Evolutionary conservation across 2,888 invertebrate genomes (phyloP), one percentile per base, ranked within the genome.

Genomic region (Sinopyrophorus schimmeli): DNA sequence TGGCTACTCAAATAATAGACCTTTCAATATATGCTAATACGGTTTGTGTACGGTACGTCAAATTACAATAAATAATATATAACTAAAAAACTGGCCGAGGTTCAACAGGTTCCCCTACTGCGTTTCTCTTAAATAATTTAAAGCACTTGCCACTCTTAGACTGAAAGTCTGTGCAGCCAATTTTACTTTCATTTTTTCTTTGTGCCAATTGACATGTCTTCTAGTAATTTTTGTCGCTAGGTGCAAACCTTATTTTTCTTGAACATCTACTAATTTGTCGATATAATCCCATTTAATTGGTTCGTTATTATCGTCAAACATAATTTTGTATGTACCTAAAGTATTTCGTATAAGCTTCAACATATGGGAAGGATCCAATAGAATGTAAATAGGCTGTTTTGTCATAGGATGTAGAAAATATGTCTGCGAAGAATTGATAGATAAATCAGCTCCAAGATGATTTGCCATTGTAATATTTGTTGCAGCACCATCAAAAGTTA

Each of bases 401-500:
- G 41, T 49, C 3, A 49, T 24, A 3, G 54, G 53, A 50, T 61
- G 48, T 10, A 9, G 10, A 5, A 58, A 32, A 47, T 53, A 31
- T 7, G 58, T 50, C 41, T 47, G 41, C 18, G 34, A 21, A n/a
- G 18, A 14, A 5, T 23, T 12, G 16, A 17, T 30, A 21, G 24
- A 15, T 12, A 44, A 38, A 15, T 37, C 20, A 24, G 34, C 53
- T 9, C 55, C 55, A 24, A 59, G 27, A 21, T 48, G 11, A 9
- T 38, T 18, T 2, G 44, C 40, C 54, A 54, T 56, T n/a, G 43
- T 24, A 23, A 62, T 46, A 42, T 63, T 63, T 12, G 57, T 51
- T 10, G 59, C 3, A 7, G 43, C 58, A 28, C 62, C 64, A 56
- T 65, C 64, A 55, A 63, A 65, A 20, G 63, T 64, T n/a, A 65